Evolutionary conservation across 1,140 invertebrate genomes (phyloP), one percentile per base, ranked within the genome.

Genomic region (Vanessa atalanta): DNA sequence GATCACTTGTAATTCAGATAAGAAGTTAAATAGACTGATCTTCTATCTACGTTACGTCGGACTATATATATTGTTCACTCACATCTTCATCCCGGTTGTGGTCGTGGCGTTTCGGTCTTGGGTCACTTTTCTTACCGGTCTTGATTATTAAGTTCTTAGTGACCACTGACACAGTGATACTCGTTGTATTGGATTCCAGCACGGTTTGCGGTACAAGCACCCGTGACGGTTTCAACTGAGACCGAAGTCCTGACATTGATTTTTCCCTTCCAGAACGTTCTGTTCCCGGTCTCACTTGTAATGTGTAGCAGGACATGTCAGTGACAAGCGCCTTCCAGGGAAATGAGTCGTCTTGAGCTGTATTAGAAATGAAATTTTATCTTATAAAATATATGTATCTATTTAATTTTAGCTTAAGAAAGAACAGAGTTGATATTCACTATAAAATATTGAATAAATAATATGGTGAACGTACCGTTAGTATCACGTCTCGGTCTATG

Each of bases 261-360:
- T 71, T 75, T 16, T 80, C 76, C 9, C 73, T 61, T n/a, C 72
- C 76, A 3, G 70, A 53, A 11, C 16, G 31, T 51, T 78, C 68
- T 1, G 60, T 47, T 9, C 20, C 31, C 11, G 15, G 37, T 14
- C 60, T 66, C 4, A 77, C 63, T 65, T 88, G 88, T 12, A 90
- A 67, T 5, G 84, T 87, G 67, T 89, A 90, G 70, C 89, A 91
- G 6, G 88, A 88, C n/a, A 89, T 69, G 64, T 88, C 87, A 0
- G 82, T 79, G 12, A 90, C 48, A 0, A 79, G 70, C 23, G 87
- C 67, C 67, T 84, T 87, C 90, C 89, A 91, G 0, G 90, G 90
- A 55, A 92, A 91, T 9, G 85, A 86, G 0, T 90, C 83, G 8
- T 79, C 78, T 2, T 73, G 57, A 4, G 12, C 70, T 69, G 51